Evolutionary conservation across 2,797 vertebrate species (phyloP).

Genomic region (Pyrrhura leucotis): DNA sequence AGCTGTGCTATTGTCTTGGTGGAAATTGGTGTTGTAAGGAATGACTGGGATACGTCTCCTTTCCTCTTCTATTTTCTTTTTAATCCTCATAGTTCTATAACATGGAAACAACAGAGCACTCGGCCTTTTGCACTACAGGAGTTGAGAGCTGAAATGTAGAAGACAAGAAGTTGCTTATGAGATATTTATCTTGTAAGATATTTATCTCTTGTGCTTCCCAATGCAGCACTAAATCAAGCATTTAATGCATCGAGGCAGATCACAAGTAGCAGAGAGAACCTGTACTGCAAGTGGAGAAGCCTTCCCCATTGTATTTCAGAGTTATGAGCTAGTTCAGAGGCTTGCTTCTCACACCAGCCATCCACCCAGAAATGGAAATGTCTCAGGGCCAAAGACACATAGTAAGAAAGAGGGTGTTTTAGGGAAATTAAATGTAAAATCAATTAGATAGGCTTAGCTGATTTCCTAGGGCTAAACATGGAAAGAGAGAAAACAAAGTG

Average conservation of each 20-base stretch:
- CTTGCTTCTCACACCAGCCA: not conserved
- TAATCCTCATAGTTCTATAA: not conserved
- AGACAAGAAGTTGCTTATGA: not conserved
- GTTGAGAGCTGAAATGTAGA: not conserved
- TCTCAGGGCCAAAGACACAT: not conserved
- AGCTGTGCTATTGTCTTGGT: not conserved
- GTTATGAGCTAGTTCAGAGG: not conserved
- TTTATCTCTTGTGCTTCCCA: not conserved
- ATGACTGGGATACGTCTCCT: not conserved
- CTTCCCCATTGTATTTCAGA: not conserved
- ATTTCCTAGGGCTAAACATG: conserved; percentile 44
- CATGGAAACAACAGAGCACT: fast-evolving
- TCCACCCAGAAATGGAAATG: not conserved
- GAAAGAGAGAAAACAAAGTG: conserved; percentile 21
- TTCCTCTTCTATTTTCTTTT: not conserved
- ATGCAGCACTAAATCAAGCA: not conserved
- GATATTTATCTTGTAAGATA: not conserved
- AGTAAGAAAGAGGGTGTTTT: not conserved
- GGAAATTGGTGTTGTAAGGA: not conserved
- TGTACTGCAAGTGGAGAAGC: not conserved
- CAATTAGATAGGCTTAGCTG: conserved; percentile 16
- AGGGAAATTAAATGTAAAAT: conserved; percentile 37
- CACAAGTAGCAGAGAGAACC: not conserved
- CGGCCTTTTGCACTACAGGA: not conserved
- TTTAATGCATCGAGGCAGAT: not conserved